A percentile compares a stretch with the other conserved stretches of the same genome.
Conservation (phyloP, 2,113 vertebrate genomes). For the Dissostichus mawsoni region DNA sequence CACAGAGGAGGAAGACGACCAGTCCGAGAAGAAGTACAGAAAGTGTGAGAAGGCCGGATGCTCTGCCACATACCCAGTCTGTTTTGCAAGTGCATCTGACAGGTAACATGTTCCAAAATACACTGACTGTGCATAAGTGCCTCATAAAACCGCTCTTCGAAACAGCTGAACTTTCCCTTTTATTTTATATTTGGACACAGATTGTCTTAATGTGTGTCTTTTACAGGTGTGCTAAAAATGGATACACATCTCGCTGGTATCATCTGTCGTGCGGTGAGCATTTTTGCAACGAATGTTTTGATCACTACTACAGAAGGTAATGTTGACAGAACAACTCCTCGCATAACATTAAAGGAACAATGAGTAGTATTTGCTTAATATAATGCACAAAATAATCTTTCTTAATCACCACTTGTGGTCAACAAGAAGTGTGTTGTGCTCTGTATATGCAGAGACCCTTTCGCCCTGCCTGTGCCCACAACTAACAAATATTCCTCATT, state of each 20-base stretch:
- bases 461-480: too few relatives aligned
- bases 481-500: too few relatives aligned
- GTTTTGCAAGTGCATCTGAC: slow-evolving; percentile 97
- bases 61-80: slow-evolving; percentile 93
- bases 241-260: slow-evolving; percentile 98
- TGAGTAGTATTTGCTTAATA: too few relatives aligned
- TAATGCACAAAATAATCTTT: too few relatives aligned
- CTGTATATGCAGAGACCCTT: too few relatives aligned
- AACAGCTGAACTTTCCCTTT: too few relatives aligned
- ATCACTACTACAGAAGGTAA: slow-evolving; percentile 98
- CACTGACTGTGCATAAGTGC: too few relatives aligned
- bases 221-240: slow-evolving; percentile 96
- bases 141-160: too few relatives aligned
- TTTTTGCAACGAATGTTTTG: slow-evolving; percentile 99
- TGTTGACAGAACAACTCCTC: neutral
- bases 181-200: neutral
- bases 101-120: slow-evolving; percentile 80
- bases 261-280: slow-evolving; percentile 98
- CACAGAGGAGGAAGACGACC: slow-evolving; percentile 93
- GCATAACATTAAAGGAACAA: neutral
- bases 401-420: too few relatives aligned
- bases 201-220: neutral
- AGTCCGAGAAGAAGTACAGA: slow-evolving; percentile 95
- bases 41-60: slow-evolving; percentile 98
- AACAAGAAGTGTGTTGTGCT: too few relatives aligned